Base-by-base conservation (phyloP, 2,888 invertebrate genomes). In the Sphaeridia pumilis region DNA sequence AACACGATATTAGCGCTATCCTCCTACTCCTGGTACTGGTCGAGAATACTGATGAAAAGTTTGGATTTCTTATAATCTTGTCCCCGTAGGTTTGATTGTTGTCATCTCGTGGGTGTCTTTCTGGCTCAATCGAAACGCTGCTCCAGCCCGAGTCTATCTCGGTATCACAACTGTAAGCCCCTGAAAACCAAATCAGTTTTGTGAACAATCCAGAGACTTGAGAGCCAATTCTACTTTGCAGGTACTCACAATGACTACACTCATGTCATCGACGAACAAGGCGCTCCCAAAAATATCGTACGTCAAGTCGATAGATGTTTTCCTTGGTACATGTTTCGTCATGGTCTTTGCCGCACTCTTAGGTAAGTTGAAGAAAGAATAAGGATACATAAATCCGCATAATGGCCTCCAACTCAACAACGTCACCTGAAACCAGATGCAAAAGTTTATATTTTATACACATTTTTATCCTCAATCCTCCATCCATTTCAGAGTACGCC, bases 331-430 rank as follows among this genome's bases (percentile, higher is more conserved):
- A 68, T 93, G 92, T 76, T 94, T 94, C 85, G 89, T 94, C 71
- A 94, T 94, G 93, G 94, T 94, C 70, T 94, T 94, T 78, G 93
- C 92, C 68, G 92, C 92, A 73, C 78, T 95, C 70, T 77, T 95
- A 75, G 89, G 89, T 88, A 79, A 83, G 76, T 72, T n/a, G n/a
- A n/a, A n/a, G n/a, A n/a, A n/a, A n/a, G n/a, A n/a, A n/a, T n/a
- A n/a, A n/a, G n/a, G n/a, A n/a, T n/a, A n/a, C n/a, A 31, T 31
- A 14, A 31, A 31, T 31, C 31, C 31, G 31, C 7, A 31, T 14
- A 31, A 7, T 10, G 10, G 7, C 14, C 31, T 14, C 31, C 31
- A 7, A 14, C 14, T 31, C 14, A 14, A 14, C 14, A 7, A 10
- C 31, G 7, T 31, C 7, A 31, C 31, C 14, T 31, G n/a, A n/a